Conservation (phyloP, 2,113 vertebrate species). For the Lampris megalopsis region DNA sequence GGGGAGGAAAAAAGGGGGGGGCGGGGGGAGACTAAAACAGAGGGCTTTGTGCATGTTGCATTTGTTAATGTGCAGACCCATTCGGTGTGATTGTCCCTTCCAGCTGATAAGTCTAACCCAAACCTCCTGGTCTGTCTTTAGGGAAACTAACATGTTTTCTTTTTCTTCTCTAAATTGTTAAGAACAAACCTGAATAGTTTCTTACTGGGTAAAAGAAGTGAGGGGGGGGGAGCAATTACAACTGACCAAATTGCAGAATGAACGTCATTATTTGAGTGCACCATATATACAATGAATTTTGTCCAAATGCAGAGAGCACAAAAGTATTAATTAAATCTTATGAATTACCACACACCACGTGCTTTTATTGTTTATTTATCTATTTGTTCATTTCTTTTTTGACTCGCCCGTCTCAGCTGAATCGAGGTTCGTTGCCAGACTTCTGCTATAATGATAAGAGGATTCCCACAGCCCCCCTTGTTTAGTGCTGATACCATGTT, state of each 20-base stretch:
- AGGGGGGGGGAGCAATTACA: conserved; percentile 45
- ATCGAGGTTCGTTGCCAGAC: conserved; percentile 33
- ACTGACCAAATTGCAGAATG: conserved; percentile 21
- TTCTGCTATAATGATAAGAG: conserved; percentile 28
- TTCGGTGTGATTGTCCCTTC: conserved; percentile 35
- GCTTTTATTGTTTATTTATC: too few species aligned
- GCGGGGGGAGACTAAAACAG: conserved; percentile 40
- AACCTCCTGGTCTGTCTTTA: conserved; percentile 31
- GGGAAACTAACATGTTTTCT: conserved; percentile 36
- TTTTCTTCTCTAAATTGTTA: conserved; percentile 23
- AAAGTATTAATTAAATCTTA: conserved; percentile 57
- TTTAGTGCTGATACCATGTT: conserved; percentile 27
- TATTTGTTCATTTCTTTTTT: conserved; percentile 9
- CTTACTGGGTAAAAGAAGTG: conserved; percentile 26
- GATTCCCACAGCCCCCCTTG: conserved; percentile 51
- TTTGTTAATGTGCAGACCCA: conserved; percentile 22
- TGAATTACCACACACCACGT: conserved; percentile 6
- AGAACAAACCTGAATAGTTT: conserved; percentile 31
- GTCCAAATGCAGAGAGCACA: conserved; percentile 42
- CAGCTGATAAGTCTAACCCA: conserved; percentile 42
- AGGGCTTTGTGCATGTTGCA: conserved; percentile 28
- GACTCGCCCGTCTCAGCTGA: conserved; percentile 10
- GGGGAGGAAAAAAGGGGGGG: too few species aligned
- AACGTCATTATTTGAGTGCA: conserved; percentile 32
- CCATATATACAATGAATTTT: conserved; percentile 44